Conservation (phyloP, 1,140 invertebrate species). For the Lordiphosa collinella region DNA sequence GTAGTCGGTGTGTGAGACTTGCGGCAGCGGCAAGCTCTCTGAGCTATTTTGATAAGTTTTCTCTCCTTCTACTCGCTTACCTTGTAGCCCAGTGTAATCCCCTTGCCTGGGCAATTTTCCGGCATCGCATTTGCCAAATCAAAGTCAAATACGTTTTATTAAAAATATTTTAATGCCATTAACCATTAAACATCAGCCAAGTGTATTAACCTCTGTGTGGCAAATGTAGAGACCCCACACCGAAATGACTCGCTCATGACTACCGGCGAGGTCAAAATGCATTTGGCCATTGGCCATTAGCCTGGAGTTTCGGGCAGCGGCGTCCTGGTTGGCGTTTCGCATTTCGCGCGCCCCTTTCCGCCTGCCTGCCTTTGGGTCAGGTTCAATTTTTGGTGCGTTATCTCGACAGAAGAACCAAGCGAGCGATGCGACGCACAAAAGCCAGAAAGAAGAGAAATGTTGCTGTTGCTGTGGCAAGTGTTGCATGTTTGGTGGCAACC, state of each 20-base stretch:
- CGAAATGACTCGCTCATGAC: slow-evolving; percentile 37
- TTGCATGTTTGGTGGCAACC: slow-evolving; percentile 63
- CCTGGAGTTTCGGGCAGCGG: not conserved
- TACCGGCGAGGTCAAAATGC: slow-evolving; percentile 54
- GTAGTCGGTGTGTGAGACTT: no score
- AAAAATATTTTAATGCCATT: slow-evolving; percentile 76
- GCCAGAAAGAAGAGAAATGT: slow-evolving; percentile 1
- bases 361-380: slow-evolving; percentile 27
- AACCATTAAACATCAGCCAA: slow-evolving; percentile 70
- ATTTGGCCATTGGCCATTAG: slow-evolving; percentile 23
- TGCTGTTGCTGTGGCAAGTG: slow-evolving; percentile 37
- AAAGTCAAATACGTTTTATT: slow-evolving; percentile 71
- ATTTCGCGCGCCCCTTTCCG: slow-evolving; percentile 49
- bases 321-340: slow-evolving; percentile 44
- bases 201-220: slow-evolving; percentile 58
- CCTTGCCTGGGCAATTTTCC: slow-evolving; percentile 32
- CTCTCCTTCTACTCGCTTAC: no score
- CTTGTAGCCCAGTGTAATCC: slow-evolving; percentile 27
- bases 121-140: slow-evolving; percentile 36
- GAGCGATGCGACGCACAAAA: slow-evolving; percentile 3
- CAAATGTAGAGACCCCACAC: slow-evolving; percentile 36
- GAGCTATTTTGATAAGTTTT: no score
- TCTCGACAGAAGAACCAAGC: slow-evolving; percentile 15
- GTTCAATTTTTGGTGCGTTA: slow-evolving; percentile 67
- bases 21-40: no score